Conservation (phyloP, 2,888 invertebrate genomes). For the Drosophila kokeensis region DNA sequence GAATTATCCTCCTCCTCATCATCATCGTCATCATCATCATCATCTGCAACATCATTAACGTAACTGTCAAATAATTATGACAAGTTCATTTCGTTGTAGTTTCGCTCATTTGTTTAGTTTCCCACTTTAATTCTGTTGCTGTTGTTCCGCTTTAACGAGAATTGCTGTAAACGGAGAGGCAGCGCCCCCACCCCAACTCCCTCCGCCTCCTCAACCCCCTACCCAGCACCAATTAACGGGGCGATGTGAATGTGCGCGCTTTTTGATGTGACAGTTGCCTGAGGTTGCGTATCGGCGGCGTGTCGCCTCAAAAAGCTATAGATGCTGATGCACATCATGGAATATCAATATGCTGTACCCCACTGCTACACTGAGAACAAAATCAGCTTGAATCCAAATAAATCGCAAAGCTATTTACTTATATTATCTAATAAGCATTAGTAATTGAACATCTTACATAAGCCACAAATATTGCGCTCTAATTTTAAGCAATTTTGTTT, state of each 20-base stretch:
- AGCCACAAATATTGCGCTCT: background rate
- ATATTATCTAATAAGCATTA: background rate
- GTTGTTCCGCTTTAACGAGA: conserved; percentile 63
- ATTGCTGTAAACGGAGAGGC: conserved; percentile 65
- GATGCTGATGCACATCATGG: conserved; percentile 24
- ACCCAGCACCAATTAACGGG: conserved; percentile 76
- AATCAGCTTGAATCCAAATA: background rate
- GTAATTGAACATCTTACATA: background rate
- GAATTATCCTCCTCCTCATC: conserved; percentile 24
- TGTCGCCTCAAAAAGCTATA: conserved; percentile 32
- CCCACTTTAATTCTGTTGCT: conserved; percentile 31
- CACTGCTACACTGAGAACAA: background rate
- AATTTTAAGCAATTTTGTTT: background rate
- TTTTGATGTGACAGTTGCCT: conserved; percentile 79
- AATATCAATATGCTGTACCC: conserved; percentile 4
- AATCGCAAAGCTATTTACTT: background rate
- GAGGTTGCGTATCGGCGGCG: conserved; percentile 42
- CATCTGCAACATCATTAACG: conserved; percentile 36
- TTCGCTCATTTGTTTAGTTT: conserved; percentile 75
- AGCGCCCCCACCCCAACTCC: background rate
- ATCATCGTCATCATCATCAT: conserved; percentile 2
- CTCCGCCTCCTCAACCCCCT: background rate
- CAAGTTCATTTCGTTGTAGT: conserved; percentile 82
- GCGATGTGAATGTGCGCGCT: conserved; percentile 74
- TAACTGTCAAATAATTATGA: conserved; percentile 83